These are phyloP conservation scores for Pristionchus exspectatus DNA, from an alignment of 2,888 invertebrate species.

Conservation along the genomic window DNA sequence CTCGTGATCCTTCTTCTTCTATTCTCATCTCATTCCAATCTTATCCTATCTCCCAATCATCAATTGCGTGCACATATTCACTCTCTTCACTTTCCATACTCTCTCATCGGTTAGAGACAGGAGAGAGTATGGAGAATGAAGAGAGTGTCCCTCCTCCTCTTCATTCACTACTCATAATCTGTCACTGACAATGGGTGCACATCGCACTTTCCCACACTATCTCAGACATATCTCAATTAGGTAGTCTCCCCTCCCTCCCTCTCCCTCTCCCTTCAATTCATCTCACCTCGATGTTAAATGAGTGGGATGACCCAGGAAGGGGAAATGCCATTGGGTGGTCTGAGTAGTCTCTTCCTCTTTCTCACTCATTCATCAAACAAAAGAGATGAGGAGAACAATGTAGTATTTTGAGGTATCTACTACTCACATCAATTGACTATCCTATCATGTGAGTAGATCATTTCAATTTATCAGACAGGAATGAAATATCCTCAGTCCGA, in stretches of 20 bases:
- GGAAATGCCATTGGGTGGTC: background rate
- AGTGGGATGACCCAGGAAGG: conserved; percentile 8
- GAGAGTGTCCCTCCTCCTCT: conserved; percentile 14
- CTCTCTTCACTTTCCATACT: background rate
- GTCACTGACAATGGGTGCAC: conserved; percentile 26
- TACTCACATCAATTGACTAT: background rate
- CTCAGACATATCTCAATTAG: background rate
- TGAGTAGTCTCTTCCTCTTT: background rate
- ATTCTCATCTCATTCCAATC: conserved; percentile 10
- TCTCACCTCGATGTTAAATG: conserved; percentile 8
- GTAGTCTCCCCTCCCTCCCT: background rate
- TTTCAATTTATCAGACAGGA: background rate
- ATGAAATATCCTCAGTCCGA: background rate
- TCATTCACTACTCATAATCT: conserved; percentile 23
- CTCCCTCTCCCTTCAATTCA: background rate
- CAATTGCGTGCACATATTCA: background rate
- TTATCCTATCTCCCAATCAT: background rate
- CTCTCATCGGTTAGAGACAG: background rate
- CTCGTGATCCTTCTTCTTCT: background rate
- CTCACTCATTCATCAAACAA: conserved; percentile 23
- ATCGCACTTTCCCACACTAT: conserved; percentile 32
- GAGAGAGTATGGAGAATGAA: background rate
- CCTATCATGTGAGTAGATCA: background rate
- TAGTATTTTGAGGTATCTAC: background rate
- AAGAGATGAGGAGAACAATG: background rate